Base-by-base conservation (phyloP, 92 coral and sea anemone species). In the Phenganax subtilis region DNA sequence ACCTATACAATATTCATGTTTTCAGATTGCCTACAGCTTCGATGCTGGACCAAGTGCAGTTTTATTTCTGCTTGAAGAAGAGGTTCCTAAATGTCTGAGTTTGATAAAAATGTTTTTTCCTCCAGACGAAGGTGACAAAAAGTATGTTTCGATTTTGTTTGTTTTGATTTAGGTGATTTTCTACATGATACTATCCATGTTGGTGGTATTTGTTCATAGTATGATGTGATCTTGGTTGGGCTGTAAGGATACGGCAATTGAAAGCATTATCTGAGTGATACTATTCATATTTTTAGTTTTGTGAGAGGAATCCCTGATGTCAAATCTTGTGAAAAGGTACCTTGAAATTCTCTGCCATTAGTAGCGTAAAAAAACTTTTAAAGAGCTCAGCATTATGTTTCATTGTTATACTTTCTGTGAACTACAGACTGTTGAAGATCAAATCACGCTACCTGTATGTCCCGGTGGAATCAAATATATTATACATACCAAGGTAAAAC, bases 21-120 rank as follows among this genome's bases (percentile, higher is more conserved):
- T 44, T 54, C 67, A 94, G 98, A 94, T 90, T 31, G 98, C 97
- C 14, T 94, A 94, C 75, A 90, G 97, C 16, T 94, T 94, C 71
- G 98, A 94, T 70, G 98, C 98, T 12, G 98, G 98, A 30, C 98
- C 98, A 10, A 94, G 91, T 82, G 93, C 98, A n/a, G 91, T 89
- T 10, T 73, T 94, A 61, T 91, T 94, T 82, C 69, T 91, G 28
- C 83, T 44, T 65, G 88, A 91, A 75, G 62, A 76, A 5, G 89
- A 91, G 47, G 81, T 92, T 6, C 82, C 89, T 16, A 87, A 92
- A 61, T 51, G 89, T 52, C 31, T 85, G 62, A 82, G 89, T 31
- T 80, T 92, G 61, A 77, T 94, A 12, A 85, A 80, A 27, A 83
- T 74, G 51, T 88, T 77, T 80, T 94, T 94, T 51, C 92, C 97